Percentiles rank a stretch among this genome's conserved stretches.
These are phyloP conservation scores for Hemicentrotus pulcherrimus DNA, from an alignment of 35 echinoderm and acorn worm species.

Conservation along the genomic window DNA sequence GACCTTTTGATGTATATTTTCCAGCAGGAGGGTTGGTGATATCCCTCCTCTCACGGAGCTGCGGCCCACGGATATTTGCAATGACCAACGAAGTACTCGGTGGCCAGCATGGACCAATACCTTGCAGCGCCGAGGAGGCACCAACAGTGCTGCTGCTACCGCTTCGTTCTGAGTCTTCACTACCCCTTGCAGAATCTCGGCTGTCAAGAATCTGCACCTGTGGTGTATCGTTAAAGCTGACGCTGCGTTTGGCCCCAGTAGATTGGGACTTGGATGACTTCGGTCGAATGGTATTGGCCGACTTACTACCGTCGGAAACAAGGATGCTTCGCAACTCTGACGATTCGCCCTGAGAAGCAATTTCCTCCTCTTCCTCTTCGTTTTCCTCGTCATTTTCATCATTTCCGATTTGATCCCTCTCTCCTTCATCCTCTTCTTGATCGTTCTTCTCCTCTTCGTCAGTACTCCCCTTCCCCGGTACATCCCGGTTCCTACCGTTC, in stretches of 20 bases:
- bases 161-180: conserved; percentile 8
- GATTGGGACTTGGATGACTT: background rate
- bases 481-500: background rate
- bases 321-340: conserved; percentile 23
- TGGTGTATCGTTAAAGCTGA: conserved; percentile 49
- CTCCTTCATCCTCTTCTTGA: conserved; percentile 20
- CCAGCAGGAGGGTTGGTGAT: conserved; percentile 63
- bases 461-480: background rate
- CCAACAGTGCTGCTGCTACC: background rate
- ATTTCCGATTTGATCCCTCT: background rate
- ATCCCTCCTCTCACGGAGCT: conserved; percentile 77
- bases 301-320: background rate
- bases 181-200: background rate
- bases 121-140: conserved; percentile 41
- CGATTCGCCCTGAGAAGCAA: background rate
- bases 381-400: conserved; percentile 25
- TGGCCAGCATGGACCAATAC: conserved; percentile 90
- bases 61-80: conserved; percentile 74
- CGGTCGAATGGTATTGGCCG: background rate
- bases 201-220: conserved; percentile 39
- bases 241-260: background rate
- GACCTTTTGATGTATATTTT: conserved; percentile 1
- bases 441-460: background rate
- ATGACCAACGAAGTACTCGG: conserved; percentile 79
- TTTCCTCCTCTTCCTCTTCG: conserved; percentile 40